Evolutionary conservation across 2,113 vertebrate species (phyloP).

Genomic region (Dicentrarchus labrax): DNA sequence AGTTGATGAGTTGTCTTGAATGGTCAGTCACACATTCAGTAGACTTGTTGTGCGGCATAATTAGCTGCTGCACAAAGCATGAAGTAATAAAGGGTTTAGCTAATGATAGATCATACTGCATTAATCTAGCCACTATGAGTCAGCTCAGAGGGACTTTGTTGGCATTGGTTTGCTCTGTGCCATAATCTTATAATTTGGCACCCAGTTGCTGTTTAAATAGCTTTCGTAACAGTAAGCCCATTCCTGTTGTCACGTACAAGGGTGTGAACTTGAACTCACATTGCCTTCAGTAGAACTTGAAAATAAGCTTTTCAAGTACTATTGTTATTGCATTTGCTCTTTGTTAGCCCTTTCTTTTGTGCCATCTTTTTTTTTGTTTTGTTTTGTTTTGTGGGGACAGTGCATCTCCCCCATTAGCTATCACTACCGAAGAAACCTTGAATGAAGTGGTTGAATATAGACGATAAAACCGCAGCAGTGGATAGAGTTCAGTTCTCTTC

Average conservation of each 20-base stretch:
- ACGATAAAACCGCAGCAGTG: constrained; percentile 34
- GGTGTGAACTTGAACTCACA: constrained; percentile 42
- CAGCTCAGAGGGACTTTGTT: constrained; percentile 16
- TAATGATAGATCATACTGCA: constrained; percentile 39
- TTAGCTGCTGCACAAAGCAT: constrained; percentile 23
- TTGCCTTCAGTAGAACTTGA: neutral
- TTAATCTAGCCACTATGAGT: constrained; percentile 23
- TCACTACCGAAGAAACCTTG: constrained; percentile 8
- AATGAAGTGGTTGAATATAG: constrained; percentile 55
- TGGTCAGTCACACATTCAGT: constrained; percentile 44
- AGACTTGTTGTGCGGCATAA: constrained; percentile 40
- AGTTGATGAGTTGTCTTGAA: constrained; percentile 41
- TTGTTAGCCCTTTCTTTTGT: constrained; percentile 15
- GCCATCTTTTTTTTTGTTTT: neutral
- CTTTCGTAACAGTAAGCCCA: constrained; percentile 35
- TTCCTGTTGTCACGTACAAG: constrained; percentile 7
- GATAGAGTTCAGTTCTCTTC: constrained; percentile 44
- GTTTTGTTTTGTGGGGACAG: neutral
- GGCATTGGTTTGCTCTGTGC: constrained; percentile 40
- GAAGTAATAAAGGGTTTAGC: constrained; percentile 32
- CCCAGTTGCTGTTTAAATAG: constrained; percentile 24
- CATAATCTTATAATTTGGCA: constrained; percentile 55
- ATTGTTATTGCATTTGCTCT: constrained; percentile 22
- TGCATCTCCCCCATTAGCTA: constrained; percentile 9
- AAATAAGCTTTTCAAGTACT: constrained; percentile 27